Base-by-base conservation (phyloP, 2,797 vertebrate genomes). In the Alectoris magna region DNA sequence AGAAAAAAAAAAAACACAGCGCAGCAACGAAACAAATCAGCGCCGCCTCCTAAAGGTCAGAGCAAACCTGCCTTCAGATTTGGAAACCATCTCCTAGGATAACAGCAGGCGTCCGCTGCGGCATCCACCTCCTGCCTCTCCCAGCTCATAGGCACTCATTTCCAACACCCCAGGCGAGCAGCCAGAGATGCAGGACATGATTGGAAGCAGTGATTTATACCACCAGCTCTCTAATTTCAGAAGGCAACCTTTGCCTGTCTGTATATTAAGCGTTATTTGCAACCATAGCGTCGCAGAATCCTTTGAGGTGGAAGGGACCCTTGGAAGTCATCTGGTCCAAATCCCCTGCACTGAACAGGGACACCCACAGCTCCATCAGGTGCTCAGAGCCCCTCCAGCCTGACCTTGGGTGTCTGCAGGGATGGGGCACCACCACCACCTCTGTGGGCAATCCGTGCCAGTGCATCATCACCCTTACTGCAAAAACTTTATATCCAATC, bases 41-140 rank as follows among this genome's bases (percentile, higher is more conserved):
- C 63, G 87, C 87, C 92, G 81, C 68, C 49, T 96, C 81, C 78
- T 68, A 86, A 95, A 91, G 88, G 88, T 94, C 78, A 84, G 39
- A 78, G 69, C 46, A 86, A 93, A 84, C 44, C 82, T 64, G 46
- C 64, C 24, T 90, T 49, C 26, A 43, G 84, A 24, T 88, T 94
- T 75, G 66, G 75, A 89, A 92, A 70, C 70, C 70, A 24, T 64
- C 64, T 92, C 74, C 78, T 10, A 79, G 67, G 60, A 92, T 76
- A 92, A 41, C 53, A 87, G n/a, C 69, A 80, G 68, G n/a, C 23
- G 14, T 87, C 92, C 84, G 14, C 68, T 88, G 66, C 60, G 70
- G 77, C 71, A 58, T 53, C 62, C 27, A 41, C 67, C 29, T 88
- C 76, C 51, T 67, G 55, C 43, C n/a, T 51, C 71, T 88, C 51